Evolutionary conservation across 2,888 invertebrate genomes (phyloP), one percentile per base, ranked within the genome.

Genomic region (Polymixis lichenea): DNA sequence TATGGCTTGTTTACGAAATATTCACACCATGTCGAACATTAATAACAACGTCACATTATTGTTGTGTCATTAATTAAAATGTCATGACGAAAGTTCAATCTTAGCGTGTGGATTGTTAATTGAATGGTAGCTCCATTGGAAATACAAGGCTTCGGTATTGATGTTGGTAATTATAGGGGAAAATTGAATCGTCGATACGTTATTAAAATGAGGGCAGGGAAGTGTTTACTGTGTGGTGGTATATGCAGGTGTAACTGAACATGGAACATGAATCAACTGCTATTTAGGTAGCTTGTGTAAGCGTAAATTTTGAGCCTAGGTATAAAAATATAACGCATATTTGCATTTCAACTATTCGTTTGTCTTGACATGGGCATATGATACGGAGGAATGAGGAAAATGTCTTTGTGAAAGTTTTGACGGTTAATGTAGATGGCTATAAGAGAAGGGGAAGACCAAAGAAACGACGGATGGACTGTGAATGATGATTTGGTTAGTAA

Each of bases 1-100:
- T 43, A 85, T 55, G 32, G 53, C 60, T 32, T 85, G 69, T 82
- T 64, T 70, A 67, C 78, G 53, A 58, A 84, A 75, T 75, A 72
- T 72, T 70, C 67, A 77, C 78, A 77, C 53, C 51, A 51, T 32
- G 56, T 74, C 69, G 22, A 51, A 66, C 75, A 72, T 77, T 81
- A 5, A 38, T 64, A 51, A 62, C 58, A 38, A 53, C 9, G 76
- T 61, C 62, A 73, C 64, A 55, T 53, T 15, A 82, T 68, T 78
- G 53, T 67, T 72, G 46, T 46, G 77, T 49, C 60, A 68, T 83
- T 84, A 83, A 86, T 84, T 81, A 86, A 82, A 78, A 75, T 83
- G 64, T 86, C 67, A 72, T 72, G 68, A 56, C n/a, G 51, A 62
- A 65, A 66, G 38, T 70, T 65, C 58, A 55, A 46, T 72, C 77